These are phyloP conservation scores for Passer montanus DNA, from an alignment of 2,113 vertebrate species.

Conservation along the genomic window DNA sequence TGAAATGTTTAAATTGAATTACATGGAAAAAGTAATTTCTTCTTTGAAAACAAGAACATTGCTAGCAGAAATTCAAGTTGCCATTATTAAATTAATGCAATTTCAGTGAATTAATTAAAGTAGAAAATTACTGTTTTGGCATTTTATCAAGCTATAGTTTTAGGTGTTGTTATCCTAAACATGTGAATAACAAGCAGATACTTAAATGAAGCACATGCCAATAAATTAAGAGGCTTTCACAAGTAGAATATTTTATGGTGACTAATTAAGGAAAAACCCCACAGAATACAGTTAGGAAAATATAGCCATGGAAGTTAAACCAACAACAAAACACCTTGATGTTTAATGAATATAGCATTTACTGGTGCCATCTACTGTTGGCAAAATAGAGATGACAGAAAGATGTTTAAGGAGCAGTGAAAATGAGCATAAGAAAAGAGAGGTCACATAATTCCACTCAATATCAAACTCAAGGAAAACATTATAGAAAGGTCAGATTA, in stretches of 20 bases:
- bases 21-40: background rate
- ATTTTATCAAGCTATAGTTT: conserved; percentile 67
- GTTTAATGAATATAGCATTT: conserved; percentile 37
- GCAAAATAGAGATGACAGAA: background rate
- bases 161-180: conserved; percentile 54
- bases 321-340: background rate
- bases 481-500: background rate
- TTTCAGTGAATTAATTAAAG: conserved; percentile 62
- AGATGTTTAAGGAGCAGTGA: background rate
- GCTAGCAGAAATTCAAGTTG: conserved; percentile 48
- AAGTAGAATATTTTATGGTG: conserved; percentile 42
- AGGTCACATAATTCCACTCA: background rate
- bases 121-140: conserved; percentile 60
- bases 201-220: conserved; percentile 45
- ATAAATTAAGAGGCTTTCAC: conserved; percentile 58
- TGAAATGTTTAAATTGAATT: background rate
- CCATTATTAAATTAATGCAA: conserved; percentile 51
- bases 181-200: conserved; percentile 54
- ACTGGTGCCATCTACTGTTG: conserved; percentile 67
- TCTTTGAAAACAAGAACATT: conserved; percentile 18
- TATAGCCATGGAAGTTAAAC: background rate
- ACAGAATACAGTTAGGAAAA: conserved; percentile 5
- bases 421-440: background rate
- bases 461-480: background rate
- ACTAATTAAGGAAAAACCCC: background rate